phyloP scores from a whole-genome alignment of 2,113 vertebrate species.

The Naja naja region DNA sequence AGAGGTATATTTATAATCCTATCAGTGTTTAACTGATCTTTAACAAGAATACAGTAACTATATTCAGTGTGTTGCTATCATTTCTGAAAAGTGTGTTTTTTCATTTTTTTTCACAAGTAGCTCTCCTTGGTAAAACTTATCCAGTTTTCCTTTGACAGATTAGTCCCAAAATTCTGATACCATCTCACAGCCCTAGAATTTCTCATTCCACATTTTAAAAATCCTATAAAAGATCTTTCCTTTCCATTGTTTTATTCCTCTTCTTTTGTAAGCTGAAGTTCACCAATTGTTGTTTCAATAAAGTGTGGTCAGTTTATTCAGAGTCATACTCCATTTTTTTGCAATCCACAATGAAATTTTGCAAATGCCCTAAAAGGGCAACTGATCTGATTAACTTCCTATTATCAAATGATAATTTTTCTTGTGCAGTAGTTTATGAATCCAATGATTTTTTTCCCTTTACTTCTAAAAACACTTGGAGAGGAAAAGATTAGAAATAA shows the following conservation, averaged over 20 bases:
- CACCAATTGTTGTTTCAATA: neutral
- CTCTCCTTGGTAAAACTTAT: neutral
- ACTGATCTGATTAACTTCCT: neutral
- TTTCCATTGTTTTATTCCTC: neutral
- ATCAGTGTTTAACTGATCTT: neutral
- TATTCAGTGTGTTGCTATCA: neutral
- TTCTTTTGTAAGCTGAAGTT: neutral
- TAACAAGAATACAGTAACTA: neutral
- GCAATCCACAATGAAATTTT: neutral
- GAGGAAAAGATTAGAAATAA: neutral
- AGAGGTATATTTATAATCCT: neutral
- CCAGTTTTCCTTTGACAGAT: neutral
- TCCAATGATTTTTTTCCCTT: neutral
- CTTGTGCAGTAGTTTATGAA: neutral
- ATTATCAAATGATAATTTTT: neutral
- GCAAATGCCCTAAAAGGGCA: neutral
- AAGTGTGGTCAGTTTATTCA: neutral
- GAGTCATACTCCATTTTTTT: neutral
- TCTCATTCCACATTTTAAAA: neutral
- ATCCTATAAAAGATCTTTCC: neutral
- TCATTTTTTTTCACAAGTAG: neutral
- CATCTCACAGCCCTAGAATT: neutral
- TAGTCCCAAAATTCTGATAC: neutral
- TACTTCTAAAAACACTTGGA: neutral
- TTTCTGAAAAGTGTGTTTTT: neutral